A percentile compares a stretch with the other conserved stretches of the same genome.
Evolutionary conservation across 2,888 invertebrate species (phyloP).

Genomic region (Sarcophaga variegata): DNA sequence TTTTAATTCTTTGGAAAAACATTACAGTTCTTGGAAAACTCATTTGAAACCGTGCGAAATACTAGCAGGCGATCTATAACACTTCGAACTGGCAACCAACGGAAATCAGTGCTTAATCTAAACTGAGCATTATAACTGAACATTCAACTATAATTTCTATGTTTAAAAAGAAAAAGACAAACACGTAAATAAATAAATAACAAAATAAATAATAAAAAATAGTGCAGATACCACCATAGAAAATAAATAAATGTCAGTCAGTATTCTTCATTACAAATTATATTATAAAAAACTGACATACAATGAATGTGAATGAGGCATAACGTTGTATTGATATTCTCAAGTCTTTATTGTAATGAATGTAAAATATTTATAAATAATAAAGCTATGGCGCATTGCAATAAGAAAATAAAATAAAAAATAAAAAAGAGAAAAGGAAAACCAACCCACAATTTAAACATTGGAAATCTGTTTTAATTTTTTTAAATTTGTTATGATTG

Average conservation of each 20-base stretch:
- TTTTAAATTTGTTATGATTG: neutral
- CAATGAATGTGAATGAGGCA: neutral
- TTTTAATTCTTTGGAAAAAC: slow-evolving; percentile 18
- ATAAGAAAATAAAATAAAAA: neutral
- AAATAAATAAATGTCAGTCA: neutral
- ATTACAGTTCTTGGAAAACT: slow-evolving; percentile 44
- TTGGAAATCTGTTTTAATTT: neutral
- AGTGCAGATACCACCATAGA: slow-evolving; percentile 7
- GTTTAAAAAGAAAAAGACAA: neutral
- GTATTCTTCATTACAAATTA: neutral
- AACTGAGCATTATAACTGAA: slow-evolving; percentile 32
- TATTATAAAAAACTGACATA: no score
- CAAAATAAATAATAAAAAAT: slow-evolving; percentile 24
- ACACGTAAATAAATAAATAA: slow-evolving; percentile 15
- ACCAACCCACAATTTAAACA: no score
- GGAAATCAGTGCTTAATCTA: slow-evolving; percentile 25
- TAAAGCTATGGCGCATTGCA: neutral
- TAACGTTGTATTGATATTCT: slow-evolving; percentile 26
- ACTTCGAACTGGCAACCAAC: slow-evolving; percentile 35
- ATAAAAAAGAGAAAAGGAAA: neutral
- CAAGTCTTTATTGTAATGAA: slow-evolving; percentile 20
- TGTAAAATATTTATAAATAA: slow-evolving; percentile 16
- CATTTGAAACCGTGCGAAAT: slow-evolving; percentile 50
- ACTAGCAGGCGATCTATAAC: slow-evolving; percentile 39
- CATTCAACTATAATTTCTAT: slow-evolving; percentile 20